Evolutionary conservation across 2,797 vertebrate genomes (phyloP).

Genomic region (Eptatretus atami): DNA sequence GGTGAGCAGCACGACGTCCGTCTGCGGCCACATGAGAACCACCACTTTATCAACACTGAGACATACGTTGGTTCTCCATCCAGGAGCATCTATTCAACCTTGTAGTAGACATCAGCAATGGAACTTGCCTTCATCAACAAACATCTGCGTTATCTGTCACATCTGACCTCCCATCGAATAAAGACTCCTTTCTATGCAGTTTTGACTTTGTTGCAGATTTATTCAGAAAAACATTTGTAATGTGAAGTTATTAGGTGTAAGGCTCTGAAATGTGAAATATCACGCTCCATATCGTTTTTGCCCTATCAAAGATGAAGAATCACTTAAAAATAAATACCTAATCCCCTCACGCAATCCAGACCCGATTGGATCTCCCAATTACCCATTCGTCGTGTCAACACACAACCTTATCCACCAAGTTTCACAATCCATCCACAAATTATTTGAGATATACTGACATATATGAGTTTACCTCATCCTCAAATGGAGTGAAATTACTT

Average conservation of each 20-base stretch:
- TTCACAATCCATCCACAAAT: no score
- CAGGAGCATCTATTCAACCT: slow-evolving; percentile 77
- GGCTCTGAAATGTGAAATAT: no score
- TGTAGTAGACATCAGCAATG: slow-evolving; percentile 69
- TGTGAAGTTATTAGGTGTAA: slow-evolving; percentile 21
- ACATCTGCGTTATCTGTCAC: slow-evolving; percentile 73
- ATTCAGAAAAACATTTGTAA: slow-evolving; percentile 92
- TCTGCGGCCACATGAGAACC: slow-evolving; percentile 70
- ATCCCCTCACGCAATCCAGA: no score
- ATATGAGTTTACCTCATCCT: no score
- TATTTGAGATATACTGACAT: no score
- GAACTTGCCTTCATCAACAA: slow-evolving; percentile 94
- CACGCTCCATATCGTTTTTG: no score
- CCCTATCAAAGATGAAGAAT: no score
- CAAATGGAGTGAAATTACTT: no score
- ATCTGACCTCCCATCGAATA: slow-evolving; percentile 70
- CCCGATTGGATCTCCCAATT: no score
- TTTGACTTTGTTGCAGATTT: slow-evolving; percentile 89
- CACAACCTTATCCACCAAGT: no score
- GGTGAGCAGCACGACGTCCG: slow-evolving; percentile 76
- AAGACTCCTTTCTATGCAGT: slow-evolving; percentile 75
- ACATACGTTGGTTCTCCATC: slow-evolving; percentile 84
- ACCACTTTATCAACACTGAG: slow-evolving; percentile 54
- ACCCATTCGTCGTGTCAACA: no score
- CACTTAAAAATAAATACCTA: no score